These are phyloP conservation scores for Pipra filicauda DNA, from an alignment of 2,113 vertebrate species.

Conservation along the genomic window DNA sequence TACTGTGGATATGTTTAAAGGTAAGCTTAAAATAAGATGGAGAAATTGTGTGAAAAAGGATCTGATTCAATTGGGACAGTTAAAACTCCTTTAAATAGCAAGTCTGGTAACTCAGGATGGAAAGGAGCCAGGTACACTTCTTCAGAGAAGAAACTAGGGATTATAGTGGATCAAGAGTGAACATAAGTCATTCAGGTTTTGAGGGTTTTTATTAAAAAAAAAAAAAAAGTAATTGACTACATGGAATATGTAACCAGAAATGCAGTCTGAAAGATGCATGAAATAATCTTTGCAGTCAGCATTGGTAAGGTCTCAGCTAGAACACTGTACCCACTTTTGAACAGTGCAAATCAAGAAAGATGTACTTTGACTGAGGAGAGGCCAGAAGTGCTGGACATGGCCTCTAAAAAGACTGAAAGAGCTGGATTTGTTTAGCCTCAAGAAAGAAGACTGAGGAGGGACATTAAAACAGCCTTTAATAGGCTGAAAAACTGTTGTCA, in stretches of 20 bases:
- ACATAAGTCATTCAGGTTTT: neutral
- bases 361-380: neutral
- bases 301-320: neutral
- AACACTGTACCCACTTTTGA: neutral
- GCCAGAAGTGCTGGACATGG: neutral
- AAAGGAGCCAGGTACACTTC: neutral
- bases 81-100: neutral
- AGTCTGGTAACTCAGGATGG: neutral
- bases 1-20: neutral
- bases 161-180: neutral
- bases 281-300: neutral
- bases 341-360: neutral
- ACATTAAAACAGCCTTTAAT: neutral
- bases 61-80: neutral
- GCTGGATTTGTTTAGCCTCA: conserved; percentile 3
- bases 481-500: conserved; percentile 41
- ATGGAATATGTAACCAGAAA: neutral
- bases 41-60: neutral
- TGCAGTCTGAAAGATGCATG: neutral
- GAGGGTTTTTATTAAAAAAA: neutral
- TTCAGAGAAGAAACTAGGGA: neutral
- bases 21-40: neutral
- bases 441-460: neutral
- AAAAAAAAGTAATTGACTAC: neutral
- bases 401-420: conserved; percentile 11